phyloP scores from a whole-genome alignment of 1,140 invertebrate genomes.

The Microplitis demolitor region DNA sequence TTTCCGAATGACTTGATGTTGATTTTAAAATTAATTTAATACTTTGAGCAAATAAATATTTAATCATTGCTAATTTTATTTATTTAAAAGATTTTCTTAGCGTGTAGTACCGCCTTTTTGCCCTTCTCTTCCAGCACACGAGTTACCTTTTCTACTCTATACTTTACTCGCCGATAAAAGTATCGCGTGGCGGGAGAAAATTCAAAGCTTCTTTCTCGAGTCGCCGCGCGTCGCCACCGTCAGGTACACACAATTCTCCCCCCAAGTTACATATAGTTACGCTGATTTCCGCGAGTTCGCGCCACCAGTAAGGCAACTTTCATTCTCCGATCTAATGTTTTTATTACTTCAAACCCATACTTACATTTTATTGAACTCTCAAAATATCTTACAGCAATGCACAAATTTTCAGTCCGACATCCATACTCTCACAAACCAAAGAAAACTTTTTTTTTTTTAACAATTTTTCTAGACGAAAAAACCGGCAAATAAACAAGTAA shows the following conservation, averaged over 20 bases:
- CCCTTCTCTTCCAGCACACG: no score
- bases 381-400: no score
- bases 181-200: neutral
- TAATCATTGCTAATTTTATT: neutral
- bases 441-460: no score
- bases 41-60: no score
- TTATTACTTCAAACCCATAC: neutral
- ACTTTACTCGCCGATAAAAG: neutral
- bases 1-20: no score
- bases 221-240: constrained; percentile 39
- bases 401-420: no score
- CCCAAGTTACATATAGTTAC: constrained; percentile 6
- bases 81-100: neutral
- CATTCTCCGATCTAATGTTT: constrained; percentile 3
- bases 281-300: constrained; percentile 46
- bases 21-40: no score
- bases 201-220: constrained; percentile 23
- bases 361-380: no score
- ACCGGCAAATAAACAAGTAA: neutral
- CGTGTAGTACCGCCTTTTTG: neutral
- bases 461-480: no score
- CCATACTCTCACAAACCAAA: no score
- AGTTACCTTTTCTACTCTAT: neutral
- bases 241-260: constrained; percentile 20
- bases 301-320: constrained; percentile 52